Evolutionary conservation across 2,888 invertebrate species (phyloP).

Genomic region (Eupsilia transversa): DNA sequence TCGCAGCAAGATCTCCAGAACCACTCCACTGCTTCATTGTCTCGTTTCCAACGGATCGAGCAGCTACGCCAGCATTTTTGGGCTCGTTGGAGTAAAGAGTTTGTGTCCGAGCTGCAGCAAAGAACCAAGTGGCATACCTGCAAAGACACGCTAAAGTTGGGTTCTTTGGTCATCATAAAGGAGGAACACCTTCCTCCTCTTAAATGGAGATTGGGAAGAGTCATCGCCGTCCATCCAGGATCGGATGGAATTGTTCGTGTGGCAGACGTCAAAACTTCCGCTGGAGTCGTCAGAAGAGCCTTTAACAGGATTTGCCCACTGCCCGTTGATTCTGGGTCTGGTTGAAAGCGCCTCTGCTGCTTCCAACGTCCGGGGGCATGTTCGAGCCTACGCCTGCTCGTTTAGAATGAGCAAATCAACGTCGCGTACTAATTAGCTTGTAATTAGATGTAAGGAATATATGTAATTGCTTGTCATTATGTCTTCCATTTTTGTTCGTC

Average conservation of each 20-base stretch:
- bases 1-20: too few species aligned
- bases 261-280: background rate
- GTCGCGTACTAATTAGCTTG: too few species aligned
- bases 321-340: background rate
- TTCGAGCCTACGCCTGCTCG: background rate
- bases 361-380: background rate
- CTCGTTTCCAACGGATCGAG: too few species aligned
- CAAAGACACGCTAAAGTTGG: background rate
- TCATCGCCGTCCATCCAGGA: background rate
- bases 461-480: too few species aligned
- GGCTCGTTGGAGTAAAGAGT: conserved; percentile 2
- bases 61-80: background rate
- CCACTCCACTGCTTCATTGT: too few species aligned
- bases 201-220: too few species aligned
- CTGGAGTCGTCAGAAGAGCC: background rate
- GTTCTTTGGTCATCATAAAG: background rate
- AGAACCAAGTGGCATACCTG: background rate
- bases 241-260: background rate
- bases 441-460: too few species aligned
- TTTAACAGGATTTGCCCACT: background rate
- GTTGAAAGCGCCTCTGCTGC: background rate
- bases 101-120: background rate
- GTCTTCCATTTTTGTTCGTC: too few species aligned
- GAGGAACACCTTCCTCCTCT: too few species aligned
- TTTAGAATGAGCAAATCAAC: too few species aligned